Evolutionary conservation across 2,113 vertebrate genomes (phyloP), one percentile per base, ranked within the genome.

Genomic region (Nannobrachium achirus): DNA sequence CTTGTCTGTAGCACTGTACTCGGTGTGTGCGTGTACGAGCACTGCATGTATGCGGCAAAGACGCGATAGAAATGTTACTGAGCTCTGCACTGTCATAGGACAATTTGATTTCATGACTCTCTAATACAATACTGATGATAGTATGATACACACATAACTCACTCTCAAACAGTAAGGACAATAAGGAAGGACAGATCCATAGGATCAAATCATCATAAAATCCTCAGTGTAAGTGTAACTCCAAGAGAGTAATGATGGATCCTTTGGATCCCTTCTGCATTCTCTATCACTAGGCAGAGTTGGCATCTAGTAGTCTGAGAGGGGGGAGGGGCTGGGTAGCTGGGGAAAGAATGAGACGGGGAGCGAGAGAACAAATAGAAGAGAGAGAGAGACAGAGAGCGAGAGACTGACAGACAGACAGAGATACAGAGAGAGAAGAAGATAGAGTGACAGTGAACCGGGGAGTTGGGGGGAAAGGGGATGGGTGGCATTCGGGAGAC

Each of bases 281-380:
- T 52, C 46, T 58, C 81, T 80, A 75, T 89, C 71, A 69, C 82
- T 71, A 69, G 84, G 83, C 71, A 81, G 80, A 88, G 72, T 58
- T 76, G 48, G 76, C 78, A 85, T 83, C 57, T 70, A 66, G 74
- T 73, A 76, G 73, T 62, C 42, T 39, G 66, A 55, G 56, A 66
- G 65, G 40, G 50, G 61, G 69, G 15, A 46, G 69, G 63, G 59
- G 75, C 8, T 41, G 60, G 48, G 48, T 38, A 57, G 73, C 15
- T 41, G 15, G 0, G n/a, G 60, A 42, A 52, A 63, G 41, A 53
- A 11, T 3, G 19, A 59, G 33, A 61, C 11, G 52, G 69, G 19
- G 16, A 53, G 14, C 56, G 50, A 62, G 70, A 55, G 62, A 65
- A 48, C 18, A 56, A 56, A 66, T 60, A 50, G 57, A 60, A 48